Evolutionary conservation across 2,113 vertebrate species (phyloP).

Genomic region (Equus quagga): DNA sequence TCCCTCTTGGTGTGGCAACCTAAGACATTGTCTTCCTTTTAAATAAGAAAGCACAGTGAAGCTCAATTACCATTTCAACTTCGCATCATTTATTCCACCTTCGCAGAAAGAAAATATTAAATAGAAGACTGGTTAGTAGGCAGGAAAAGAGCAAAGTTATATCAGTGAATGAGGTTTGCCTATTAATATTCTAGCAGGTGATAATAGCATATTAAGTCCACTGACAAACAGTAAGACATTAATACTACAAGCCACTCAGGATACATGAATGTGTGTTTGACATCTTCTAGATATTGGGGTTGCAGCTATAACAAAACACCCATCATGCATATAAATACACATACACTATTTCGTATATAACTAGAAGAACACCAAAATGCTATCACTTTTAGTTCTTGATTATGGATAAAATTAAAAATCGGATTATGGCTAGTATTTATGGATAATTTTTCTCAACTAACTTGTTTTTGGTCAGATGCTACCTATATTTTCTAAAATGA

Average conservation of each 20-base stretch:
- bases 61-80: background rate
- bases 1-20: background rate
- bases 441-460: background rate
- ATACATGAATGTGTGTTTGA: background rate
- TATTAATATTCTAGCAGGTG: background rate
- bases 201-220: background rate
- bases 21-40: background rate
- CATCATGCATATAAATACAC: background rate
- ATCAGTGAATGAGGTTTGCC: background rate
- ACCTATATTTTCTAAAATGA: conserved; percentile 2
- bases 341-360: background rate
- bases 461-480: background rate
- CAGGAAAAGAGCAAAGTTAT: background rate
- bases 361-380: background rate
- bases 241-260: background rate
- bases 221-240: background rate
- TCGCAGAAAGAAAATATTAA: background rate
- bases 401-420: background rate
- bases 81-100: background rate
- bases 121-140: background rate
- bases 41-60: background rate
- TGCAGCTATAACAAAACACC: background rate
- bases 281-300: background rate
- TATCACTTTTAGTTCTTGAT: background rate
- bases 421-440: background rate